Evolutionary conservation across 2,888 invertebrate genomes (phyloP).

Genomic region (Drosophila glabriapex): DNA sequence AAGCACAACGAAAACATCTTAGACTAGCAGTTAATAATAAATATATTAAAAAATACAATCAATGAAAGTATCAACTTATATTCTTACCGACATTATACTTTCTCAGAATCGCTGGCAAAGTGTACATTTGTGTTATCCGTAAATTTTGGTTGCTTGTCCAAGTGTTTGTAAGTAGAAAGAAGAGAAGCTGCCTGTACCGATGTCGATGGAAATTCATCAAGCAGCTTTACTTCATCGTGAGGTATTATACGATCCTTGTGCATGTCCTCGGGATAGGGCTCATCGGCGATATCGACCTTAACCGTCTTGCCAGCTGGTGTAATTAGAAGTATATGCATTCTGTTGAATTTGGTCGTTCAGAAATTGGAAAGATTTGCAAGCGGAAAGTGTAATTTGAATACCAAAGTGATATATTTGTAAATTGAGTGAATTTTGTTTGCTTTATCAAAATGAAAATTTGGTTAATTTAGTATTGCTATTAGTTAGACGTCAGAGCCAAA

Average conservation of each 20-base stretch:
- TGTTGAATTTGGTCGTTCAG: neutral
- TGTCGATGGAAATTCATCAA: conserved; percentile 15
- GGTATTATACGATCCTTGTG: conserved; percentile 2
- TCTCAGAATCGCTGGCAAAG: neutral
- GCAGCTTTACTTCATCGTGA: neutral
- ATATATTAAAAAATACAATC: neutral
- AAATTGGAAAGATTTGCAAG: conserved; percentile 31
- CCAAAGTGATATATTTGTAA: conserved; percentile 38
- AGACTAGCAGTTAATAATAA: neutral
- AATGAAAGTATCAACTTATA: neutral
- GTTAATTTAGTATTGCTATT: neutral
- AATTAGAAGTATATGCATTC: conserved; percentile 64
- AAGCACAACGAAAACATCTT: conserved; percentile 1
- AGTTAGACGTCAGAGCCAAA: neutral
- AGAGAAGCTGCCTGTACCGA: neutral
- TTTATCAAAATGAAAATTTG: neutral
- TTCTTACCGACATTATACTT: neutral
- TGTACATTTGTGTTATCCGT: neutral
- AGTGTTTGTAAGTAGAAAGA: neutral
- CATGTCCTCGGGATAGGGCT: conserved; percentile 4
- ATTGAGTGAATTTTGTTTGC: conserved; percentile 32
- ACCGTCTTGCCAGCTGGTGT: conserved; percentile 59
- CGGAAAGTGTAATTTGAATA: conserved; percentile 47
- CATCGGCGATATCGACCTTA: conserved; percentile 51
- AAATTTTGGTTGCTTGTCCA: neutral